These are phyloP conservation scores for Oegoconia quadripuncta DNA, from an alignment of 2,888 invertebrate species.

Conservation along the genomic window DNA sequence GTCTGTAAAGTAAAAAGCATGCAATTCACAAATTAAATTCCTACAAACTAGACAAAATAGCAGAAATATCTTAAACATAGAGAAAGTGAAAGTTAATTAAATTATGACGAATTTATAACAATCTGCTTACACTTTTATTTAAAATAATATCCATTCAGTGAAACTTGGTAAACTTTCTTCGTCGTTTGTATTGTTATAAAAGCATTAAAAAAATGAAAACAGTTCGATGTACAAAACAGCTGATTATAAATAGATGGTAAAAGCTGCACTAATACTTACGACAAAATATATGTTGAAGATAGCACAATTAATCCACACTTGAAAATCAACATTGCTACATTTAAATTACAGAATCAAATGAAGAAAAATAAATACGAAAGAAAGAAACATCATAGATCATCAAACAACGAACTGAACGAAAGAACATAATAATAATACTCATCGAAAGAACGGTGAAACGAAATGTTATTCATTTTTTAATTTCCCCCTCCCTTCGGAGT, in stretches of 20 bases:
- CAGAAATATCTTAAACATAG: background rate
- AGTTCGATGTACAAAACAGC: background rate
- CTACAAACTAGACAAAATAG: background rate
- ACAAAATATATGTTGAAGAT: slow-evolving; percentile 57
- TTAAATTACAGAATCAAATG: slow-evolving; percentile 9
- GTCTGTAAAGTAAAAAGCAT: slow-evolving; percentile 43
- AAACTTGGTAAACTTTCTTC: too few relatives aligned
- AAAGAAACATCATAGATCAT: slow-evolving; percentile 2
- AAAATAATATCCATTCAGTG: too few relatives aligned
- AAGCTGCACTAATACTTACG: slow-evolving; percentile 50
- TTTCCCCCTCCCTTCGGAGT: too few relatives aligned
- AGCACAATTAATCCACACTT: slow-evolving; percentile 60
- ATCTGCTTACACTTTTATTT: too few relatives aligned
- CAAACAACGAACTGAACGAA: background rate
- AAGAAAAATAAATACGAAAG: slow-evolving; percentile 14
- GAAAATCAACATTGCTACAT: slow-evolving; percentile 63
- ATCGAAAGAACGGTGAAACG: too few relatives aligned
- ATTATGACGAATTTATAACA: too few relatives aligned
- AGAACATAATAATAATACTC: too few relatives aligned
- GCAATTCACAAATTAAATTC: background rate
- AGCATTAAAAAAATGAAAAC: too few relatives aligned
- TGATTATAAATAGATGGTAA: slow-evolving; percentile 5
- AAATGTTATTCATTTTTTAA: too few relatives aligned
- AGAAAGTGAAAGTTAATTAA: slow-evolving; percentile 34
- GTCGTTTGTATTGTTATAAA: too few relatives aligned